phyloP scores from a whole-genome alignment of 2,888 invertebrate genomes.

The Hedya salicella region DNA sequence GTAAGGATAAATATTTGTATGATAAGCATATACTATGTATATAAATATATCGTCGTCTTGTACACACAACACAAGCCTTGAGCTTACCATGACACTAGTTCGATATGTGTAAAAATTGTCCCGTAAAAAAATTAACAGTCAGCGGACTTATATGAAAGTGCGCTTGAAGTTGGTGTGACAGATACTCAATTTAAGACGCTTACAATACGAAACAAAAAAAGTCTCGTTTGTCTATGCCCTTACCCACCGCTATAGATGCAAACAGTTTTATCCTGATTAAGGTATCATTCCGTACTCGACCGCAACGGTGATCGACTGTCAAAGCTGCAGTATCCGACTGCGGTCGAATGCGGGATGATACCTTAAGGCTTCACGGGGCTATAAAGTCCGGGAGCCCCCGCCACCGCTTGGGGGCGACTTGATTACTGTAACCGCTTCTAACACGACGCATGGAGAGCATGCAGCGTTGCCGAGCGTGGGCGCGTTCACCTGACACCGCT shows the following conservation, averaged over 20 bases:
- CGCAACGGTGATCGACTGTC: not conserved
- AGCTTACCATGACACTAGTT: no score
- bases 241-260: not conserved
- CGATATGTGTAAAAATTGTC: no score
- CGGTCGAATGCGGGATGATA: not conserved
- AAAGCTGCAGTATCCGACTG: not conserved
- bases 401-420: not conserved
- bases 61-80: no score
- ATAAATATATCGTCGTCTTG: no score
- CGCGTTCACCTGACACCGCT: not conserved
- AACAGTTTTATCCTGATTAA: conserved; percentile 10
- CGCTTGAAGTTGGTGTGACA: no score
- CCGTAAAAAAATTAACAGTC: no score
- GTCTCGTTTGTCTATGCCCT: not conserved
- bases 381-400: not conserved
- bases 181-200: not conserved
- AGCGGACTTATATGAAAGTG: no score
- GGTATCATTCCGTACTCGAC: not conserved
- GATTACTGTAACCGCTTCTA: conserved; percentile 14
- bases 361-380: conserved; percentile 18
- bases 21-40: no score
- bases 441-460: conserved; percentile 29
- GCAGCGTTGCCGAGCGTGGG: conserved; percentile 21
- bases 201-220: not conserved
- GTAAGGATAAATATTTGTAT: no score